A percentile compares a stretch with the other conserved stretches of the same genome.
phyloP scores from a whole-genome alignment of 2,113 vertebrate species.

The Mola mola region DNA sequence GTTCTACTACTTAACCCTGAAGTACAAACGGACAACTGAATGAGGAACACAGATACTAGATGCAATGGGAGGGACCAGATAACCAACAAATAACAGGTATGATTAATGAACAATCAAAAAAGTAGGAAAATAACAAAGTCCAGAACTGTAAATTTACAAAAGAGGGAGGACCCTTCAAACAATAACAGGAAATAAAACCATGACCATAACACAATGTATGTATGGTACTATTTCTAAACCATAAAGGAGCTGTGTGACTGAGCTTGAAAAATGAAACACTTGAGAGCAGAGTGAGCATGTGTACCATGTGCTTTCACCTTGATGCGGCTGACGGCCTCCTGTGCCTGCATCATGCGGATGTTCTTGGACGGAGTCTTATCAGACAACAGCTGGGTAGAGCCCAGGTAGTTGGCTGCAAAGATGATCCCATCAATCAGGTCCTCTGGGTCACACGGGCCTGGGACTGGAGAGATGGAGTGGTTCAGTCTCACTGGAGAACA shows the following conservation, averaged over 20 bases:
- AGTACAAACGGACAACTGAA: too few species aligned
- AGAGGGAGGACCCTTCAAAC: background rate
- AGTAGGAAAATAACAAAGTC: background rate
- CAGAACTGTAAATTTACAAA: too few species aligned
- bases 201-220: too few species aligned
- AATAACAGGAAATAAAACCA: background rate
- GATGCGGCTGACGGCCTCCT: slow-evolving; percentile 96
- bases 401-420: slow-evolving; percentile 97
- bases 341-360: slow-evolving; percentile 98
- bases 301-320: slow-evolving; percentile 82
- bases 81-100: too few species aligned
- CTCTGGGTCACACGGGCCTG: slow-evolving; percentile 97
- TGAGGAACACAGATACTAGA: background rate
- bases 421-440: slow-evolving; percentile 98
- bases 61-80: background rate
- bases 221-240: too few species aligned
- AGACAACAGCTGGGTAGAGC: slow-evolving; percentile 95
- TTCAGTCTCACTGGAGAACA: too few species aligned
- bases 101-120: background rate
- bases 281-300: background rate
- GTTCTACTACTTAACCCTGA: too few species aligned
- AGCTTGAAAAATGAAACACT: background rate
- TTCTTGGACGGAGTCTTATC: slow-evolving; percentile 98
- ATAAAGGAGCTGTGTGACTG: background rate
- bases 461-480: slow-evolving; percentile 79